Conservation (phyloP, 1,140 invertebrate species). For the Anoplolepis gracilipes region DNA sequence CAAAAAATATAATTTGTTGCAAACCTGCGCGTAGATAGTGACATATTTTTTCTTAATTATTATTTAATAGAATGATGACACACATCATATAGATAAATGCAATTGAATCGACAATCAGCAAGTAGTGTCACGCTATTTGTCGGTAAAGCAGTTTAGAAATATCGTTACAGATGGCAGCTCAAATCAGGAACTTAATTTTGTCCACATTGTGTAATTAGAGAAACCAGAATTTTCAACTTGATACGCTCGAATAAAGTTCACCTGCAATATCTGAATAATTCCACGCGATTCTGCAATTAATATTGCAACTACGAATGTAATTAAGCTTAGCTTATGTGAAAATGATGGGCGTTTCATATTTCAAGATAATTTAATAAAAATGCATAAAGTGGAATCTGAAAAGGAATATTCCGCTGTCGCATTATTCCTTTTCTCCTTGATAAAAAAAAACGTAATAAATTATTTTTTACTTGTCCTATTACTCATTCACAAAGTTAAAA, state of each 20-base stretch:
- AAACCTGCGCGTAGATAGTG: neutral
- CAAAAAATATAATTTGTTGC: neutral
- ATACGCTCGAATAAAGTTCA: slow-evolving; percentile 6
- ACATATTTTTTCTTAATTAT: neutral
- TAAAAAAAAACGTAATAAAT: slow-evolving; percentile 16
- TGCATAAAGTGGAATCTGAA: neutral
- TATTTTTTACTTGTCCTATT: neutral
- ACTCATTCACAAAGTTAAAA: neutral
- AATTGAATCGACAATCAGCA: slow-evolving; percentile 46
- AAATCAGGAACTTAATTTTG: slow-evolving; percentile 28
- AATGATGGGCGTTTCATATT: slow-evolving; percentile 23
- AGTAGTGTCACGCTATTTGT: slow-evolving; percentile 22
- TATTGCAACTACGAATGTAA: slow-evolving; percentile 28
- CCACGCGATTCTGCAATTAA: slow-evolving; percentile 33
- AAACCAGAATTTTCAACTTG: slow-evolving; percentile 9
- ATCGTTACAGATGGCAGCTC: slow-evolving; percentile 68
- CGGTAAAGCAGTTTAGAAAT: slow-evolving; percentile 63
- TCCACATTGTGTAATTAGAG: slow-evolving; percentile 20
- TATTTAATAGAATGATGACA: neutral
- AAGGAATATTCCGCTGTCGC: neutral
- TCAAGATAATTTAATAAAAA: slow-evolving; percentile 38
- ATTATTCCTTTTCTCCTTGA: neutral
- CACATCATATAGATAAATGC: neutral
- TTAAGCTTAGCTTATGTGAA: slow-evolving; percentile 9
- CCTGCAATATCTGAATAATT: slow-evolving; percentile 20